Conservation (phyloP, 1,140 invertebrate species). For the Temnothorax nylanderi region DNA sequence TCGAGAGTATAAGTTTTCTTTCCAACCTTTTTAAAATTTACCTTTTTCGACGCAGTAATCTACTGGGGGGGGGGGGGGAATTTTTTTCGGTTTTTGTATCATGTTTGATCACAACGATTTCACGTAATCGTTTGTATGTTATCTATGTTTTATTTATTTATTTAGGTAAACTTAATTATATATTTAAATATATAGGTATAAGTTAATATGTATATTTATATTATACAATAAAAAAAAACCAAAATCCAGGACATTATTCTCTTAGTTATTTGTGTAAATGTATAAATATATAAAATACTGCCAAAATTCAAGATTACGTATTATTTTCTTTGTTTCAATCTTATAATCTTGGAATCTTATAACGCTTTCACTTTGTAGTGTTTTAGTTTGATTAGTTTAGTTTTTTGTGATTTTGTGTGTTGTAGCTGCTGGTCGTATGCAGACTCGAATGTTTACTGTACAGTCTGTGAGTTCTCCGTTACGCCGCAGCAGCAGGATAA, state of each 20-base stretch:
- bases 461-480: constrained; percentile 71
- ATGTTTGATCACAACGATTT: not conserved
- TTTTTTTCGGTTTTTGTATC: not conserved
- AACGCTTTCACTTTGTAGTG: not conserved
- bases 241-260: not conserved
- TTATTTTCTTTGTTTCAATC: constrained; percentile 6
- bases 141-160: no score
- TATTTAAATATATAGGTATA: not conserved
- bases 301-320: not conserved
- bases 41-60: not conserved
- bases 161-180: no score
- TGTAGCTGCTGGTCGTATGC: constrained; percentile 61
- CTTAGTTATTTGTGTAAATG: not conserved
- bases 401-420: constrained; percentile 3
- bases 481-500: constrained; percentile 74
- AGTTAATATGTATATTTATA: not conserved
- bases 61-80: no score
- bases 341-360: not conserved
- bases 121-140: not conserved
- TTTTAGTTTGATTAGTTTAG: not conserved
- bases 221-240: no score
- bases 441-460: constrained; percentile 23
- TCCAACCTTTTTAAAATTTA: not conserved
- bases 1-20: not conserved
- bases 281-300: not conserved